Evolutionary conservation across 2,113 vertebrate species (phyloP).

Genomic region (Hemiscyllium ocellatum): DNA sequence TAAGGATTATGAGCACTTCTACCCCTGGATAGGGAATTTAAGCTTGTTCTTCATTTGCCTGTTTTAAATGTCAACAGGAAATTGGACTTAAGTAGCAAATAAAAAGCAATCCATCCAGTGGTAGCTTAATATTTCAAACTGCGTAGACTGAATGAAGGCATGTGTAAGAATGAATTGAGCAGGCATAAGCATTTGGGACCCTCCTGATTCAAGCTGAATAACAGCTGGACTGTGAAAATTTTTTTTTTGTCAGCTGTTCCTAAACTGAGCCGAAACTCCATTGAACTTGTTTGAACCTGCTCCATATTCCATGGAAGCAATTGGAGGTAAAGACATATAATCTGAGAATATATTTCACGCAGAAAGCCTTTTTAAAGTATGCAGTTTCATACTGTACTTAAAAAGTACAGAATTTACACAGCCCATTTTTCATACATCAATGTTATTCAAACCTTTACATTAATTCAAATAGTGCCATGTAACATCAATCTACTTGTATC

Average conservation of each 20-base stretch:
- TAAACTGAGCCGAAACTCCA: background rate
- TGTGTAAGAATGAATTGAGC: background rate
- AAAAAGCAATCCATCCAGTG: background rate
- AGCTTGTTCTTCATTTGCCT: background rate
- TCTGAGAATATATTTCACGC: background rate
- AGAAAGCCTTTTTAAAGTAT: background rate
- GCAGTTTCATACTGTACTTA: background rate
- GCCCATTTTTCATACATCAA: background rate
- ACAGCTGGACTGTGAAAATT: background rate
- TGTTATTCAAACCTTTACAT: background rate
- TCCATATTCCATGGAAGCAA: background rate
- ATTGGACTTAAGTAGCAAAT: background rate
- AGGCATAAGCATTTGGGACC: background rate
- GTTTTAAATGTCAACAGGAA: background rate
- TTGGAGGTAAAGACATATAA: background rate
- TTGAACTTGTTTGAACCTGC: constrained; percentile 3
- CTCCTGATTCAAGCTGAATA: background rate
- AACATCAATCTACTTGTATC: background rate
- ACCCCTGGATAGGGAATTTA: background rate
- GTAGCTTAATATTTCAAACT: background rate
- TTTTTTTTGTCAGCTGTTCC: background rate
- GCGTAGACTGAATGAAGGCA: background rate
- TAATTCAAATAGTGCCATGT: background rate
- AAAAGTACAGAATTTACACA: background rate
- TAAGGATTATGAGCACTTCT: background rate